A percentile compares a stretch with the other conserved stretches of the same genome.
These are phyloP conservation scores for Drosophila barbarae DNA, from an alignment of 2,888 invertebrate species.

Conservation along the genomic window DNA sequence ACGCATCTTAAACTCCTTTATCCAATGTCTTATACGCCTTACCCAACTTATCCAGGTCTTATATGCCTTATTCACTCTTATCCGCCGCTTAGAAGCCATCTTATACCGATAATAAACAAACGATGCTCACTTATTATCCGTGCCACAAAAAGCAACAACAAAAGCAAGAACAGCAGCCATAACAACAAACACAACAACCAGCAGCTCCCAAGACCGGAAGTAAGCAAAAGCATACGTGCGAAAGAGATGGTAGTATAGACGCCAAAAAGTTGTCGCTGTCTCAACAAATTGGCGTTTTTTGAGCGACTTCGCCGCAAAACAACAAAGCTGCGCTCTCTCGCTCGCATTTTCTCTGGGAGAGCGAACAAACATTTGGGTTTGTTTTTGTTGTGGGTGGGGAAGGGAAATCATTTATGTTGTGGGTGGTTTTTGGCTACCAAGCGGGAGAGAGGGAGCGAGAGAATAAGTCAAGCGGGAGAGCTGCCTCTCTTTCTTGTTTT, in stretches of 20 bases:
- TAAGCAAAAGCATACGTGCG: constrained; percentile 23
- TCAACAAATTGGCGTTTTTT: constrained; percentile 68
- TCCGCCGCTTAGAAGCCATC: constrained; percentile 14
- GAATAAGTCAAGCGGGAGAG: constrained; percentile 11
- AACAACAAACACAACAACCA: constrained; percentile 12
- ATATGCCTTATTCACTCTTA: constrained; percentile 6
- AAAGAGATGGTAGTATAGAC: constrained; percentile 42
- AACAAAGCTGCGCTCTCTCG: constrained; percentile 24
- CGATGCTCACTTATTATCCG: constrained; percentile 59
- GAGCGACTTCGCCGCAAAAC: constrained; percentile 74
- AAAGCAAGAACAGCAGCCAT: constrained; percentile 12
- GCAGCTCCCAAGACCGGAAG: constrained; percentile 55
- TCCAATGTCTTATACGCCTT: background rate
- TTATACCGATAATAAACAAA: constrained; percentile 47
- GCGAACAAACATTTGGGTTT: constrained; percentile 35
- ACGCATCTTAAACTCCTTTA: constrained; percentile 27
- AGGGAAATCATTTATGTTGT: constrained; percentile 28
- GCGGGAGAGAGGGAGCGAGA: background rate
- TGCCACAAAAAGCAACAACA: constrained; percentile 52
- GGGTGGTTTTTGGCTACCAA: constrained; percentile 32
- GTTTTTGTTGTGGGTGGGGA: constrained; percentile 27
- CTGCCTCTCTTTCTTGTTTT: background rate
- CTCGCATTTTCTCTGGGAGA: constrained; percentile 8
- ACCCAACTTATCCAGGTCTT: constrained; percentile 1
- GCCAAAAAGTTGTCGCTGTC: constrained; percentile 42